Evolutionary conservation across 2,113 vertebrate species (phyloP), one percentile per base, ranked within the genome.

Genomic region (Speoplatyrhinus poulsoni): DNA sequence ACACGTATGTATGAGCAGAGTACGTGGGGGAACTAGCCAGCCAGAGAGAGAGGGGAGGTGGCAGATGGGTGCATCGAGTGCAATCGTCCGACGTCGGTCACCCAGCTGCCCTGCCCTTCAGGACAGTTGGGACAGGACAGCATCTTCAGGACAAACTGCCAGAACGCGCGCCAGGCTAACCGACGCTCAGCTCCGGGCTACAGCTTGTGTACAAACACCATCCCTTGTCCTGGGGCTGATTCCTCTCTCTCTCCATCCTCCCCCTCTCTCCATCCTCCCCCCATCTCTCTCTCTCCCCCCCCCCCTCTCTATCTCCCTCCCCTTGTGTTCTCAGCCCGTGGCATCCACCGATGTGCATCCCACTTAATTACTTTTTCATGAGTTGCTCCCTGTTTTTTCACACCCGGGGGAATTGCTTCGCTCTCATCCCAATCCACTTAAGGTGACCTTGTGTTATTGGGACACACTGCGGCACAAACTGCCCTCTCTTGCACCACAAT

Each of bases 351-450:
- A 87, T 83, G 83, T 85, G 80, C 83, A 85, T 87, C 83, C 75
- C 78, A 82, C 68, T 83, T 84, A 87, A 88, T 88, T 85, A 87
- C 84, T 81, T 85, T 88, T 88, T 87, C 83, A 83, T 82, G 80
- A 86, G 65, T 85, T 72, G 75, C 77, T 82, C 69, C 73, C 71
- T 52, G n/a, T 71, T 54, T 77, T 80, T 79, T 70, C 8, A 1
- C 78, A 85, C 82, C 11, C 13, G 62, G 82, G 83, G 88, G 77
- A 73, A 60, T 60, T 53, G 48, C 3, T 4, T 32, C 58, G 19
- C 36, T 1, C 53, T 65, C 69, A 15, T 73, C 78, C 67, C 72
- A 73, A 82, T 74, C 73, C 85, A 81, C 73, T 83, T 81, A 77
- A 83, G 80, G 83, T 87, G 80, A 90, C 88, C 88, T 88, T 87